Evolutionary conservation across 2,888 invertebrate genomes (phyloP).

Genomic region (Cephonodes hylas): DNA sequence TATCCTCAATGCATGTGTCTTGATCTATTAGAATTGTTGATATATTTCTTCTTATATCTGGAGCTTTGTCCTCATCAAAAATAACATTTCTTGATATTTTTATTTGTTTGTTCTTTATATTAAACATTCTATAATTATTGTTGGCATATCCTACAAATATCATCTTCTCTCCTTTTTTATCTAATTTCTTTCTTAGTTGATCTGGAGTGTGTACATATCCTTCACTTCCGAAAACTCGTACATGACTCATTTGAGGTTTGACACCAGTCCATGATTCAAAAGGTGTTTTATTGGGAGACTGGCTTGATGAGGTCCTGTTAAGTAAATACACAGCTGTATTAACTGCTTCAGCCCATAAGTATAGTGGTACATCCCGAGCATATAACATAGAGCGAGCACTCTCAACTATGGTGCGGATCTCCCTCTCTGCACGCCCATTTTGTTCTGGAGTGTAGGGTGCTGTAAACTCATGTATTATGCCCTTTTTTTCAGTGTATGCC

Average conservation of each 20-base stretch:
- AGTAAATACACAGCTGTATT: constrained; percentile 42
- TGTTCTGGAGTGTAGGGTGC: constrained; percentile 40
- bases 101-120: constrained; percentile 22
- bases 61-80: constrained; percentile 29
- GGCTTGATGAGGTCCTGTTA: constrained; percentile 39
- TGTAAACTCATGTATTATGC: constrained; percentile 34
- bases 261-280: constrained; percentile 37
- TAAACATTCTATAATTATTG: constrained; percentile 37
- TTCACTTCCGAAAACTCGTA: constrained; percentile 32
- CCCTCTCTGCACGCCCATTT: constrained; percentile 39
- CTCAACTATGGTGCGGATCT: constrained; percentile 38
- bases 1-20: constrained; percentile 17
- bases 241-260: constrained; percentile 25
- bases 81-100: constrained; percentile 29
- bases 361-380: constrained; percentile 25
- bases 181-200: constrained; percentile 29
- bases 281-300: constrained; percentile 28
- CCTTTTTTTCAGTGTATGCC: constrained; percentile 24
- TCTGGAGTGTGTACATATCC: constrained; percentile 43
- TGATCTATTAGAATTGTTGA: constrained; percentile 19
- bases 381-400: constrained; percentile 35
- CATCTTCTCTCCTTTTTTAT: constrained; percentile 30
- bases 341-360: constrained; percentile 51
- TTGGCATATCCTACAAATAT: constrained; percentile 39
- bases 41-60: constrained; percentile 20